Evolutionary conservation across 92 coral and sea anemone species (phyloP).

Genomic region (Zoanthus gigantus): DNA sequence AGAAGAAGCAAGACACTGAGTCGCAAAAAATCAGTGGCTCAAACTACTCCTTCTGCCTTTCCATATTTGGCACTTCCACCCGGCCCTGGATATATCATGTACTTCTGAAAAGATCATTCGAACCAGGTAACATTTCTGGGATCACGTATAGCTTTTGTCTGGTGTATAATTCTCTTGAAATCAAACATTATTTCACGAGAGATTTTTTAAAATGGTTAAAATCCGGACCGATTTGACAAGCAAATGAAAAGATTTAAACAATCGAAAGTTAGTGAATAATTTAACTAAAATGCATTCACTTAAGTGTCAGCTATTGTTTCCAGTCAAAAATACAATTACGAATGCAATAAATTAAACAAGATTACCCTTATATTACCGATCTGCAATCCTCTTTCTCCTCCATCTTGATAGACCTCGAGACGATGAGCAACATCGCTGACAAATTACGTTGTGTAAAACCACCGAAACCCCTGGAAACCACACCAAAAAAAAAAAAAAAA

Average conservation of each 20-base stretch:
- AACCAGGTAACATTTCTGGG: no score
- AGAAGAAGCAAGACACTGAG: no score
- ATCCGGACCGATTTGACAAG: background rate
- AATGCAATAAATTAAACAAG: constrained; percentile 11
- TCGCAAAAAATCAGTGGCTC: background rate
- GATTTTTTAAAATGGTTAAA: no score
- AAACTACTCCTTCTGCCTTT: background rate
- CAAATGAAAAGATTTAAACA: background rate
- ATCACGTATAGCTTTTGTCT: no score
- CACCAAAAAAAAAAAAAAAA: no score
- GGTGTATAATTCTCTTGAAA: constrained; percentile 9
- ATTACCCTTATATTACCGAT: constrained; percentile 22
- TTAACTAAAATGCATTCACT: constrained; percentile 28
- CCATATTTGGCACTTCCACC: background rate
- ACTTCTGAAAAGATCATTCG: no score
- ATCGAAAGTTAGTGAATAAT: constrained; percentile 32
- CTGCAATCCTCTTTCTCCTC: constrained; percentile 29
- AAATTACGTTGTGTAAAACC: constrained; percentile 31
- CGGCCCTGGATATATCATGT: no score
- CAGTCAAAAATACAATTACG: background rate
- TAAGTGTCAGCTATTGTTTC: constrained; percentile 21
- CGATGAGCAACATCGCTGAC: constrained; percentile 39
- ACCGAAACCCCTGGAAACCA: background rate
- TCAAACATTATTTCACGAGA: constrained; percentile 34
- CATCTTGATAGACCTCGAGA: constrained; percentile 14